Evolutionary conservation across 2,797 vertebrate genomes (phyloP), one percentile per base, ranked within the genome.

Genomic region (Rhinoraja longicauda): DNA sequence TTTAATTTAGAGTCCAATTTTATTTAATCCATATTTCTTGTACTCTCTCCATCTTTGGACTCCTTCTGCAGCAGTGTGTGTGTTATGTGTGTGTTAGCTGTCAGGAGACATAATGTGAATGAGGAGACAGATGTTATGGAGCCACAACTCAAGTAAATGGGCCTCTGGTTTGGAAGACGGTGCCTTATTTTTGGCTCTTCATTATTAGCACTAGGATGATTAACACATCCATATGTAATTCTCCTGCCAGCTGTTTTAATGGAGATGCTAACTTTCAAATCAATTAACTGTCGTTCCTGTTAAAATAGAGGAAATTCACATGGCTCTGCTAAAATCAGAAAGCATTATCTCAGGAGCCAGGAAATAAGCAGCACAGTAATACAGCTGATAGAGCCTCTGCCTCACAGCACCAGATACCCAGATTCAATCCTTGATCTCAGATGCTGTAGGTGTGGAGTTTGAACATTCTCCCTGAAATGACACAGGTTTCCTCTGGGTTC

Each of bases 1-100:
- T 57, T 64, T 36, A n/a, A 88, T 88, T 88, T 67, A 32, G 29
- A 64, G 84, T 36, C 36, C 88, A 67, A 36, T 88, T 88, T 88
- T 62, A 32, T 62, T 86, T n/a, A 62, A 88, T 88, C 13, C 64
- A 88, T 67, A 36, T 62, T 59, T 86, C 57, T 86, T 32, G 10
- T 62, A 21, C 12, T 59, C 10, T 12, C 62, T 36, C 29, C 84
- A 32, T 59, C 64, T 64, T 64, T 17, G 76, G n/a, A 17, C 4
- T 77, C n/a, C 12, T 32, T 36, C 76, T 77, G 84, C 64, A 62
- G 32, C 17, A 24, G 17, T 36, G 62, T 86, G 82, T 86, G 12
- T 62, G 53, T 29, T 32, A 26, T 88, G 62, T 64, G n/a, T 67
- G 29, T 32, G n/a, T 36, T 4, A 21, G 59, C 62, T 24, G 59